Evolutionary conservation across 2,113 vertebrate genomes (phyloP).

Genomic region (Balaeniceps rex): DNA sequence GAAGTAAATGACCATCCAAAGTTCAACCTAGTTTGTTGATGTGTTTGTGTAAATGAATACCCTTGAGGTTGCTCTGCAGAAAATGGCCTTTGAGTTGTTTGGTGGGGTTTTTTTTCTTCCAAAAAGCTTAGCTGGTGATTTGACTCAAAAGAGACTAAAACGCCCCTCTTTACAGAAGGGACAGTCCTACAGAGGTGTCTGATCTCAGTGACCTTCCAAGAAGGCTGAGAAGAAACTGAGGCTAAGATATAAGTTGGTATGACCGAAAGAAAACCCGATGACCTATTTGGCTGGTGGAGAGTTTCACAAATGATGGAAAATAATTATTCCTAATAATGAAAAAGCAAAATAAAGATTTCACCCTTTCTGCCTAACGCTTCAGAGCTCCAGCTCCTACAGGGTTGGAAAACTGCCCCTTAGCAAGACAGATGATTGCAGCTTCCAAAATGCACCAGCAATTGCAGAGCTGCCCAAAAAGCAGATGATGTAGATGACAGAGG

Average conservation of each 20-base stretch:
- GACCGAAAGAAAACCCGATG: neutral
- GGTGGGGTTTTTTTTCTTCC: neutral
- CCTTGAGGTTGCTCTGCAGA: neutral
- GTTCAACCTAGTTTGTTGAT: neutral
- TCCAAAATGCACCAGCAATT: neutral
- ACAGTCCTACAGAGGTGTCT: neutral
- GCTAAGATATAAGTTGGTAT: neutral
- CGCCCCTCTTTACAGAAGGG: neutral
- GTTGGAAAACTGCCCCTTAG: neutral
- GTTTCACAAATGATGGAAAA: neutral
- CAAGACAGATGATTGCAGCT: neutral
- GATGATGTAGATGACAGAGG: neutral
- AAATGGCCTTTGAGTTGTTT: neutral
- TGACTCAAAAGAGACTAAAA: neutral
- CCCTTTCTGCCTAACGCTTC: neutral
- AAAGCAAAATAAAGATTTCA: neutral
- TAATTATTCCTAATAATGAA: neutral
- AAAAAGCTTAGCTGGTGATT: neutral
- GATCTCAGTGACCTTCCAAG: neutral
- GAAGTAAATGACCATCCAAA: neutral
- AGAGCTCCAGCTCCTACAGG: neutral
- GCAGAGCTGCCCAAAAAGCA: neutral
- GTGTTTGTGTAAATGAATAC: neutral
- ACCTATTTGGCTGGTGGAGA: neutral
- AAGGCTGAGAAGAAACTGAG: neutral